Base-by-base conservation (phyloP, 2,113 vertebrate genomes). In the Esox niger region DNA sequence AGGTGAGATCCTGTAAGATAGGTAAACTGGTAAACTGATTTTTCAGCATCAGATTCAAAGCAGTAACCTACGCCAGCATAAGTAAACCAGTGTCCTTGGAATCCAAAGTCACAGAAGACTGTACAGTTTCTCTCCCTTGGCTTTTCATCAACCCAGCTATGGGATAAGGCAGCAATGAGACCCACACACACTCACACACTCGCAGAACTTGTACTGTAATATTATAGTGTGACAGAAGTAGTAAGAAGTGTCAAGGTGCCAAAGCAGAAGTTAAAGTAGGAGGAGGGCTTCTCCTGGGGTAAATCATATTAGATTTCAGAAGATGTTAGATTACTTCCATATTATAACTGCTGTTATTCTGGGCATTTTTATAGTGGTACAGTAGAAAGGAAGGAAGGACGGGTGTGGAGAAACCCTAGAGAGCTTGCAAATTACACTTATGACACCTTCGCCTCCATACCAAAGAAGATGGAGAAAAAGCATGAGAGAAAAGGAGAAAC, bases 371-470 rank as follows among this genome's bases (percentile, higher is more conserved):
- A 43, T 43, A 43, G 38, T 11, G 23, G 52, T 21, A 25, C 20
- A 26, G 52, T n/a, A 21, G 21, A 55, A 23, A 25, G 21, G 52
- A 56, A 25, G 3, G 1, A 26, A 3, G 4, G 25, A 27, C 0
- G 2, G 23, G 23, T 21, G 52, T 0, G 15, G 52, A 13, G 54
- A 56, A 71, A n/a, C n/a, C n/a, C n/a, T n/a, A n/a, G 79, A 64
- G 75, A 78, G 79, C 0, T 30, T 57, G 83, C 25, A 87, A 85
- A 86, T 87, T 79, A 84, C 63, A 82, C 73, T 74, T 78, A 80
- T 81, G 77, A 76, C 86, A 86, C 85, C 74, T 78, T 66, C n/a
- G 17, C 30, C 29, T 30, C n/a, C n/a, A n/a, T 4, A 27, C 1
- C 1, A 38, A 30, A 27, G 43, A 62, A 35, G 23, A 3, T 5